Evolutionary conservation across 2,888 invertebrate genomes (phyloP), one percentile per base, ranked within the genome.

Genomic region (Hyalella azteca): DNA sequence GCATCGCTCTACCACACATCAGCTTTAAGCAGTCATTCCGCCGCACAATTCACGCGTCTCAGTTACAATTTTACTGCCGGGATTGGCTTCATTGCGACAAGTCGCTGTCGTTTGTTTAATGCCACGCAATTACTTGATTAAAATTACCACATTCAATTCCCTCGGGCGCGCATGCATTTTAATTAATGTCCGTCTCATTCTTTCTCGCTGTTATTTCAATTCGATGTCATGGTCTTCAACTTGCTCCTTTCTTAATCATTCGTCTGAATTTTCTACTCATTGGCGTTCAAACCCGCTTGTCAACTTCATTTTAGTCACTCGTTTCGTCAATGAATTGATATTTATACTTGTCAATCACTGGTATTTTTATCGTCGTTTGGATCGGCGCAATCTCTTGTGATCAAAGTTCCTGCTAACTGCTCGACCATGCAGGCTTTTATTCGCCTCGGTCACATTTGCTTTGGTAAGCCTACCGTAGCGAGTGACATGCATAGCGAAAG

Each of bases 111-210:
- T 29, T 66, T 66, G 36, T 66, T 66, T 36, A 66, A 66, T 39
- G 32, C 36, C 15, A 36, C 36, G 36, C 66, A 66, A 66, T 66
- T 66, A 66, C 66, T 66, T 36, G 29, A 66, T 66, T 66, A 36
- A 66, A 54, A 66, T 66, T 66, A 36, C 66, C 7, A 9, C 32
- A n/a, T 66, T 66, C 36, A 66, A 66, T 66, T 36, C 39, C 66
- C 66, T 15, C 22, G 26, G 54, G 54, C 50, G 54, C 29, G 50
- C 50, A 22, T 15, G 7, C 29, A 26, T 54, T 54, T 29, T 54
- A 26, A 7, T 22, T 26, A 3, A 2, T 3, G 5, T 54, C 29
- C 54, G 22, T 22, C 19, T 13, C 26, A 11, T 11, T 22, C 54
- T 0, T 22, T 54, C 26, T 54, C 4, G 54, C 54, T 54, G 9